Percentiles rank a stretch among this genome's conserved stretches.
Conservation (phyloP, 2,797 vertebrate species). For the Schizothorax lantsangensis region DNA sequence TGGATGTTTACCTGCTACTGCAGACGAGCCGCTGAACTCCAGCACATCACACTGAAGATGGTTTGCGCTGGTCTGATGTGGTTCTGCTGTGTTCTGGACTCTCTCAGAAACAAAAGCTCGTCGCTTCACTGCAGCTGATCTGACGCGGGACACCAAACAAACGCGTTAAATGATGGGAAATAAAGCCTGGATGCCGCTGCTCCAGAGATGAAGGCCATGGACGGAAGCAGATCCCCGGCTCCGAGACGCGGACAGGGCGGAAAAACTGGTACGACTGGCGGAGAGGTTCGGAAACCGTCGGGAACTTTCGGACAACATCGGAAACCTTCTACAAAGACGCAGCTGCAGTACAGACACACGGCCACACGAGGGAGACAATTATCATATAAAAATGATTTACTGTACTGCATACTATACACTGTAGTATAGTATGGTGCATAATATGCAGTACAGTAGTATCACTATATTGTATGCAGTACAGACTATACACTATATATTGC, state of each 20-base stretch:
- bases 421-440: no score
- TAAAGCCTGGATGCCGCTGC: slow-evolving; percentile 48
- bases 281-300: slow-evolving; percentile 68
- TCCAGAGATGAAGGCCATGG: slow-evolving; percentile 65
- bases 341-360: not conserved
- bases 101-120: no score
- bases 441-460: no score
- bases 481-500: not conserved
- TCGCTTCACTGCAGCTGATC: slow-evolving; percentile 46
- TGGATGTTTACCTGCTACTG: not conserved
- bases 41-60: not conserved
- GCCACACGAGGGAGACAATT: slow-evolving; percentile 70
- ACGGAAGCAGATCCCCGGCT: slow-evolving; percentile 54
- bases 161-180: slow-evolving; percentile 53
- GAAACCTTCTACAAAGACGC: slow-evolving; percentile 39
- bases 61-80: not conserved
- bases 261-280: slow-evolving; percentile 63
- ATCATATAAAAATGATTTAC: not conserved
- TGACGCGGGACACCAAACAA: slow-evolving; percentile 57
- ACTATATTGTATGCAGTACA: no score
- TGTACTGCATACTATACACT: not conserved
- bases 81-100: not conserved
- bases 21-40: not conserved
- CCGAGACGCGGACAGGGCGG: slow-evolving; percentile 64
- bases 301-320: slow-evolving; percentile 60